Base-by-base conservation (phyloP, 2,888 invertebrate genomes). In the Phaonia tiefii region DNA sequence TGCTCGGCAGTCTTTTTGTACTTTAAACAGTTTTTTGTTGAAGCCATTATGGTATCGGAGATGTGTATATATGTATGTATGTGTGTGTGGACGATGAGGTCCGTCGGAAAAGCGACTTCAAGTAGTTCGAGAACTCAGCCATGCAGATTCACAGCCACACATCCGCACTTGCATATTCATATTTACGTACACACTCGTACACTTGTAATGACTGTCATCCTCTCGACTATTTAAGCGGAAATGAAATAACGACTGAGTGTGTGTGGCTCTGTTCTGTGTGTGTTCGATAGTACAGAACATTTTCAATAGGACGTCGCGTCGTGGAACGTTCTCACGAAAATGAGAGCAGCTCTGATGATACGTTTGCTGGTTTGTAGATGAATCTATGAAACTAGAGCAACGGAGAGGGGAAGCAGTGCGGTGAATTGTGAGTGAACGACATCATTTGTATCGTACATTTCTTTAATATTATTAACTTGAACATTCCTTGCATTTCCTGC, bases 21-120 rank as follows among this genome's bases (percentile, higher is more conserved):
- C 31, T 31, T 31, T 8, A 31, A 5, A 3, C 31, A 31, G n/a
- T n/a, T 58, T 31, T 10, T 60, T 49, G 54, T 73, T 65, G 63
- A 39, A 44, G 54, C 39, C 42, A 49, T 60, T 70, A n/a, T n/a
- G n/a, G 70, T 63, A 51, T 42, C 49, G 42, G 17, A 69, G 63
- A 75, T 75, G 69, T 31, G 39, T 51, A 17, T 39, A 49, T 31
- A 69, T 31, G 37, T 39, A n/a, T n/a, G 69, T 31, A 54, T 51
- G 25, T 39, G 51, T 31, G 75, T 31, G 37, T 39, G 25, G 17
- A 49, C 26, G 56, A 44, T 67, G 69, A 42, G 44, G 51, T 60
- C 75, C 65, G 56, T 65, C 65, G 75, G 80, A 72, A 63, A 42
- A 69, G 72, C 20, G 75, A 79, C 63, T 71, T 80, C 72, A 80